Evolutionary conservation across 2,888 invertebrate genomes (phyloP).

Genomic region (Dryadula phaetusa): DNA sequence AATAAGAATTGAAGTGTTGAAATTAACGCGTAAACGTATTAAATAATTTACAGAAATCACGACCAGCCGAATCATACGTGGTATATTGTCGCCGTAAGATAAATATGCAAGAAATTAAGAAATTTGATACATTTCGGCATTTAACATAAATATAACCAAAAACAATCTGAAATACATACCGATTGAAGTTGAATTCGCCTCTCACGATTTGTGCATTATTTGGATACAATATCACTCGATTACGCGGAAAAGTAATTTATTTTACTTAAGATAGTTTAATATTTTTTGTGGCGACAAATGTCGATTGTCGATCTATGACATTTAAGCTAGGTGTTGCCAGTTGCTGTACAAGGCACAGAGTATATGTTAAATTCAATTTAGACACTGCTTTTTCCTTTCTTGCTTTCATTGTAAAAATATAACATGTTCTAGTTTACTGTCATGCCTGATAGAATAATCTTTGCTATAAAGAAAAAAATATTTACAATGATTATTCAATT

Average conservation of each 20-base stretch:
- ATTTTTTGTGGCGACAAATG: constrained; percentile 44
- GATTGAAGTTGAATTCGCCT: constrained; percentile 1
- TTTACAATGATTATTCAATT: too few relatives aligned
- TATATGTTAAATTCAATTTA: background rate
- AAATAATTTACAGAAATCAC: background rate
- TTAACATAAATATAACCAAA: constrained; percentile 29
- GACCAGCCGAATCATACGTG: constrained; percentile 20
- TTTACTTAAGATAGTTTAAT: constrained; percentile 36
- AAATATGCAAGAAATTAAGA: constrained; percentile 39
- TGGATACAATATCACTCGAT: constrained; percentile 28
- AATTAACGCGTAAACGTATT: background rate
- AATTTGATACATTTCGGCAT: constrained; percentile 41
- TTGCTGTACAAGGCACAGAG: background rate
- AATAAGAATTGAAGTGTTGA: background rate
- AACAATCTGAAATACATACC: constrained; percentile 36
- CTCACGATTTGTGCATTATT: constrained; percentile 11
- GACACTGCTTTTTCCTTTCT: too few relatives aligned
- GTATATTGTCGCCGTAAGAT: constrained; percentile 24
- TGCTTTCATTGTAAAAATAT: too few relatives aligned
- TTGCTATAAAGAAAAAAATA: too few relatives aligned
- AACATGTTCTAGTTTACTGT: too few relatives aligned
- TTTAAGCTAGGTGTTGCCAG: constrained; percentile 28
- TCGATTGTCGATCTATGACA: constrained; percentile 40
- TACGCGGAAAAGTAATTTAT: constrained; percentile 30
- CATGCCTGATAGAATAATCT: too few relatives aligned